A percentile compares a stretch with the other conserved stretches of the same genome.
Evolutionary conservation across 1,140 invertebrate genomes (phyloP).

Genomic region (Saccostrea echinata): DNA sequence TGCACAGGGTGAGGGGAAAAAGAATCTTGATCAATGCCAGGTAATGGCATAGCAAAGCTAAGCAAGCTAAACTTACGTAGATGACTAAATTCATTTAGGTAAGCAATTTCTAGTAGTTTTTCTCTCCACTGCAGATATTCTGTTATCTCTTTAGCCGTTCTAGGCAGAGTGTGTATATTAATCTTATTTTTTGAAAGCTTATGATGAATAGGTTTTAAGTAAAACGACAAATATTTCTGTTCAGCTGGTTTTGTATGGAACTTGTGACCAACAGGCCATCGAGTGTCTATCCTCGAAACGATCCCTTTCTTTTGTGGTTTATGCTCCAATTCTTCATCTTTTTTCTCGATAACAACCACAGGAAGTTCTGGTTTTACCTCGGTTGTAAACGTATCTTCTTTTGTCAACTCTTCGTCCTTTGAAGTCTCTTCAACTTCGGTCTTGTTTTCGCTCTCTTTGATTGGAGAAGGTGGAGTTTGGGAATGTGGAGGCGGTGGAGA

Average conservation of each 20-base stretch:
- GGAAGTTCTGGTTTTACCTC: not conserved
- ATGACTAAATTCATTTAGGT: conserved; percentile 41
- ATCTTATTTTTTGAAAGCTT: not conserved
- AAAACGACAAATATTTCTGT: not conserved
- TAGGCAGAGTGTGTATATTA: not conserved
- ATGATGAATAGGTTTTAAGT: conserved; percentile 1
- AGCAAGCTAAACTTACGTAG: not conserved
- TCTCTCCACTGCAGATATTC: conserved; percentile 36
- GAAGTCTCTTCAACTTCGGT: not conserved
- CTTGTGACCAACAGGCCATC: conserved; percentile 24
- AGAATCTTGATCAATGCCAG: not conserved
- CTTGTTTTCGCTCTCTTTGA: not conserved
- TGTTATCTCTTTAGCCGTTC: not conserved
- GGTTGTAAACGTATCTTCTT: not conserved
- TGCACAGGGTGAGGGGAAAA: not conserved
- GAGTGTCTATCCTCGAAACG: conserved; percentile 8
- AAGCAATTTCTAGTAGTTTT: conserved; percentile 33
- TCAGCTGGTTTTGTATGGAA: conserved; percentile 13
- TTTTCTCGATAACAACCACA: not conserved
- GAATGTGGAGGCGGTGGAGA: not conserved
- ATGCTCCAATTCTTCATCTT: not conserved
- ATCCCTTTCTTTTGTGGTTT: not conserved
- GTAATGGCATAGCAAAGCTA: conserved; percentile 17
- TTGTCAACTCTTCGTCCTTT: conserved; percentile 4
- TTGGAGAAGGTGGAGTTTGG: no score